A percentile compares a stretch with the other conserved stretches of the same genome.
Evolutionary conservation across 2,888 invertebrate genomes (phyloP).

Genomic region (Agrotis segetum): DNA sequence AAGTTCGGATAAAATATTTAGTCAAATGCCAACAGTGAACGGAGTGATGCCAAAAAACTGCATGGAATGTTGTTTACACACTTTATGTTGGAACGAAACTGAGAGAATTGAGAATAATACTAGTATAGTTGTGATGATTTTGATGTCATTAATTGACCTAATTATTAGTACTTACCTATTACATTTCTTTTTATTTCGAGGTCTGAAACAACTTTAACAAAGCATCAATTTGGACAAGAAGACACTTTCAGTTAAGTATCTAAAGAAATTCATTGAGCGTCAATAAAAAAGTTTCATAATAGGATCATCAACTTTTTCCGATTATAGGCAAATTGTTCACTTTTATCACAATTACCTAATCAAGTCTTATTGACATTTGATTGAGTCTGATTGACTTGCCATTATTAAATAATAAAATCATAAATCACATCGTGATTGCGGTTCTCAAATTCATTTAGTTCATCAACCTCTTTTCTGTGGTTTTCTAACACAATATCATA

Average conservation of each 20-base stretch:
- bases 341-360: conserved; percentile 27
- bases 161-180: no score
- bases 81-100: conserved; percentile 38
- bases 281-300: not conserved
- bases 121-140: not conserved
- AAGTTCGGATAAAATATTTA: conserved; percentile 70
- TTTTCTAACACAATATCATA: conserved; percentile 3
- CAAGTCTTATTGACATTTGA: conserved; percentile 37
- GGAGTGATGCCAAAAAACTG: conserved; percentile 80
- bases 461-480: conserved; percentile 33
- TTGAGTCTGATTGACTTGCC: conserved; percentile 29
- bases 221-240: not conserved
- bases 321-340: conserved; percentile 2
- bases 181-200: not conserved
- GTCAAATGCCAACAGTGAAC: conserved; percentile 71
- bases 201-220: not conserved
- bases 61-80: conserved; percentile 81
- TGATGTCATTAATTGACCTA: not conserved
- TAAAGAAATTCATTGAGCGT: conserved; percentile 12
- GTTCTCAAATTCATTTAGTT: conserved; percentile 28
- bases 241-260: not conserved
- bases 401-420: conserved; percentile 31
- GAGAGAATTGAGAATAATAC: not conserved
- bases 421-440: conserved; percentile 21
- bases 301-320: conserved; percentile 20